phyloP scores from a whole-genome alignment of 1,140 invertebrate genomes.

The Panagrolaimus sp. region DNA sequence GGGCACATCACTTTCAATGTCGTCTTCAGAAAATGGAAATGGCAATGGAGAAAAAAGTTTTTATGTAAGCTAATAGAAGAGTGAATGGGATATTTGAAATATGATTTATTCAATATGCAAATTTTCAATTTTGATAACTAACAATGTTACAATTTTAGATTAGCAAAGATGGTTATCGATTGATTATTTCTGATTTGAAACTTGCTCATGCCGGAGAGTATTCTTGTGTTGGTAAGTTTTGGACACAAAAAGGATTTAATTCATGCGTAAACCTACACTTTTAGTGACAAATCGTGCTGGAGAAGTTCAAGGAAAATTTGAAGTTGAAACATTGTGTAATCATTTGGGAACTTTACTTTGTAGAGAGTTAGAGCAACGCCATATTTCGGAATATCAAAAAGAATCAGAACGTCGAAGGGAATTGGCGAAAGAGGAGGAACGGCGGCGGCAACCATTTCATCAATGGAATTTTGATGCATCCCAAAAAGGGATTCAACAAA shows the following conservation, averaged over 20 bases:
- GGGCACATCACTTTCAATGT: slow-evolving; percentile 9
- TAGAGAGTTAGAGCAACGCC: slow-evolving; percentile 35
- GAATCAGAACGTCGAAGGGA: too few species aligned
- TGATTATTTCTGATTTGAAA: slow-evolving; percentile 29
- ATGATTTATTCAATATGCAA: too few species aligned
- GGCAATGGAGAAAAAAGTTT: neutral
- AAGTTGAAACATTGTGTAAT: slow-evolving; percentile 56
- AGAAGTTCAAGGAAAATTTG: slow-evolving; percentile 50
- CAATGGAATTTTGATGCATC: too few species aligned
- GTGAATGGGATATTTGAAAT: too few species aligned
- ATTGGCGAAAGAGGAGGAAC: too few species aligned
- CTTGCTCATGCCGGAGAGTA: slow-evolving; percentile 50
- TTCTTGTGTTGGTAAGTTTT: neutral
- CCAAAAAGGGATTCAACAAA: neutral
- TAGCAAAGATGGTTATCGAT: slow-evolving; percentile 40
- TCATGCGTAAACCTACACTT: neutral
- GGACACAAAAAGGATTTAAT: neutral
- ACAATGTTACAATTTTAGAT: slow-evolving; percentile 34
- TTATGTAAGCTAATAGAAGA: neutral
- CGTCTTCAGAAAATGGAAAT: neutral
- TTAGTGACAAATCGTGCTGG: slow-evolving; percentile 53
- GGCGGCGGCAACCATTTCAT: too few species aligned
- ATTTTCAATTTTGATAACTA: neutral
- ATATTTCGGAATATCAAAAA: slow-evolving; percentile 3
- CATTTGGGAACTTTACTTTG: slow-evolving; percentile 44